phyloP scores from a whole-genome alignment of 2,797 vertebrate genomes.

The Psittacula derbiana region DNA sequence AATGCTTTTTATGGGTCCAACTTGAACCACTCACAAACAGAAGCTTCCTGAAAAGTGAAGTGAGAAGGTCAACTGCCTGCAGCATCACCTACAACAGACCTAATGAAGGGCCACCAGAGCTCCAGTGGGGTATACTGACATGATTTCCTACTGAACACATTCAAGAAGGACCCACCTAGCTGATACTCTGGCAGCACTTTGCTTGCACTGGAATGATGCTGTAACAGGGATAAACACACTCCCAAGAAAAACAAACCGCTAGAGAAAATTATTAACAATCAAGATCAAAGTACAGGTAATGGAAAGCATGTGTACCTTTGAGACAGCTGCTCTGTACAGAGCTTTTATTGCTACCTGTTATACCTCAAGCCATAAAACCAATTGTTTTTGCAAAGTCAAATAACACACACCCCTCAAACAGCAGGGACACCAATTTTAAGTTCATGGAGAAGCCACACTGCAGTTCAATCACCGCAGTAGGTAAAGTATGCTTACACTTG shows the following conservation, averaged over 20 bases:
- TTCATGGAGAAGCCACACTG: not conserved
- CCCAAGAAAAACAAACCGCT: not conserved
- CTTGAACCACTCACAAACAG: not conserved
- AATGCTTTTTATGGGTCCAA: not conserved
- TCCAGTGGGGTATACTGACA: rapidly evolving
- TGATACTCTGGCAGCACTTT: not conserved
- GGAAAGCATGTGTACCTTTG: not conserved
- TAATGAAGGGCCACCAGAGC: not conserved
- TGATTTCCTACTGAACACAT: not conserved
- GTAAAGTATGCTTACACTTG: not conserved
- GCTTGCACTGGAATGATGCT: not conserved
- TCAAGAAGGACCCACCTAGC: not conserved
- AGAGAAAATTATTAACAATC: not conserved
- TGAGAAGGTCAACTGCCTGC: not conserved
- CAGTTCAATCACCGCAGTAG: not conserved
- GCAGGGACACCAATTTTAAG: not conserved
- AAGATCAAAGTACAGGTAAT: not conserved
- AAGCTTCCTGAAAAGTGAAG: not conserved
- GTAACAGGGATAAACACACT: not conserved
- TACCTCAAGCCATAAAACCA: not conserved
- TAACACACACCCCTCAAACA: not conserved
- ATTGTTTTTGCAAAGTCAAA: not conserved
- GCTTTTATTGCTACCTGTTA: slow-evolving; percentile 46
- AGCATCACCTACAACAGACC: not conserved
- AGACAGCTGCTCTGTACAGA: slow-evolving; percentile 4